Percentiles rank a stretch among this genome's conserved stretches.
phyloP scores from a whole-genome alignment of 2,797 vertebrate species.

The Coregonus ussuriensis region DNA sequence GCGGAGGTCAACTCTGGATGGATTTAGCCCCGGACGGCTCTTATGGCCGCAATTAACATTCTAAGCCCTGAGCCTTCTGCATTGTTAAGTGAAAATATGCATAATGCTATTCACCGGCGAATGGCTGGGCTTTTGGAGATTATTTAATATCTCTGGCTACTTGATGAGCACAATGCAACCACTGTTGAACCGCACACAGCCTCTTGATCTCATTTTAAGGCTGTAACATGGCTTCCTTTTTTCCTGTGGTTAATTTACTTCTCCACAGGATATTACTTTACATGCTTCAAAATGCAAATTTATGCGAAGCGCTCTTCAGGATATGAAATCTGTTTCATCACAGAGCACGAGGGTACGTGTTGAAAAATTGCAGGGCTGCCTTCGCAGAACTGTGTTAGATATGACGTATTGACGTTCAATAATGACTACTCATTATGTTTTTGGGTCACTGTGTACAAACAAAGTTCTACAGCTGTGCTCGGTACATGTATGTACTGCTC shows the following conservation, averaged over 20 bases:
- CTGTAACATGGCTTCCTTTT: not conserved
- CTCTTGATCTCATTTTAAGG: constrained; percentile 33
- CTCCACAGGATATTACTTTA: not conserved
- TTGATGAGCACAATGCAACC: not conserved
- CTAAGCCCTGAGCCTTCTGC: constrained; percentile 39
- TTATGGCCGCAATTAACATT: constrained; percentile 26
- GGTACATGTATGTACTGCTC: not conserved
- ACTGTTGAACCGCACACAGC: constrained; percentile 10
- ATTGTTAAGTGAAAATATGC: constrained; percentile 46
- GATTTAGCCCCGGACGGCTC: not conserved
- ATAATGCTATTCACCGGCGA: constrained; percentile 19
- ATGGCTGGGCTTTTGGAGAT: constrained; percentile 8
- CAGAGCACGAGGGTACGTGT: not conserved
- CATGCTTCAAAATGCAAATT: constrained; percentile 2
- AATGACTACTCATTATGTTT: not conserved
- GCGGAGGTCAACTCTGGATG: not conserved
- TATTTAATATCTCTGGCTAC: constrained; percentile 19
- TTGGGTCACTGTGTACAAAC: not conserved
- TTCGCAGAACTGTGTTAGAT: not conserved
- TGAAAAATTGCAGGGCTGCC: not conserved
- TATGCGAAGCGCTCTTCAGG: constrained; percentile 4
- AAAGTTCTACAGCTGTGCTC: not conserved
- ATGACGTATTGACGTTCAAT: not conserved
- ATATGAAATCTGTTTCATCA: not conserved
- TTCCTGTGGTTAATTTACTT: not conserved